Evolutionary conservation across 2,113 vertebrate genomes (phyloP), one percentile per base, ranked within the genome.

Genomic region (Petroica traversi): DNA sequence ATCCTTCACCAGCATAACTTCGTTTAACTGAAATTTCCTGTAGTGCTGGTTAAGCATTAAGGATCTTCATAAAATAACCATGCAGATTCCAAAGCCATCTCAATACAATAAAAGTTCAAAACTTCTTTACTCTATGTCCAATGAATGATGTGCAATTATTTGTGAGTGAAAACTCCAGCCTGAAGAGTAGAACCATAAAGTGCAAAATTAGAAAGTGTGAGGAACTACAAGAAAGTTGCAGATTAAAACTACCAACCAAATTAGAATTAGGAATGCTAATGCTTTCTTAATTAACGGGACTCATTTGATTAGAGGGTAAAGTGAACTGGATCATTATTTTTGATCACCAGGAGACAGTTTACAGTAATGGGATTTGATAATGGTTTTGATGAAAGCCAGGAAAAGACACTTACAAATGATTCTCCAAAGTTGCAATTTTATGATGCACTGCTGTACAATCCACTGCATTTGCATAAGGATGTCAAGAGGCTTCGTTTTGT

Each of bases 11-110:
- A 68, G 18, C 40, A 71, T 34, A 91, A 81, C 15, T 66, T 87
- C 6, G 74, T 71, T 94, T 77, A 82, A 85, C 52, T 88, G 66
- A 86, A 81, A 92, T 85, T 95, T 95, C 88, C 78, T 88, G 69
- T 41, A 18, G 57, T 14, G 14, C 17, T 63, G 19, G 5, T 79
- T 74, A 67, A 68, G 45, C 5, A 13, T 49, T 61, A 82, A 85
- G 48, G 31, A 88, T 64, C 36, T 75, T 82, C 25, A 72, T 48
- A 78, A 85, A 92, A 82, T 61, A 85, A 61, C 31, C 25, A 38
- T 25, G 17, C 72, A 52, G 58, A 59, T 87, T 95, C 54, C 46
- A 61, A 82, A 88, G 43, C 6, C 8, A 43, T n/a, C 28, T 74
- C 49, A 61, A 14, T 57, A 22, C 29, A 83, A 68, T 59, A 54